Percentiles rank a stretch among this genome's conserved stretches.
These are phyloP conservation scores for Platichthys stellatus DNA, from an alignment of 2,113 vertebrate species.

Conservation along the genomic window DNA sequence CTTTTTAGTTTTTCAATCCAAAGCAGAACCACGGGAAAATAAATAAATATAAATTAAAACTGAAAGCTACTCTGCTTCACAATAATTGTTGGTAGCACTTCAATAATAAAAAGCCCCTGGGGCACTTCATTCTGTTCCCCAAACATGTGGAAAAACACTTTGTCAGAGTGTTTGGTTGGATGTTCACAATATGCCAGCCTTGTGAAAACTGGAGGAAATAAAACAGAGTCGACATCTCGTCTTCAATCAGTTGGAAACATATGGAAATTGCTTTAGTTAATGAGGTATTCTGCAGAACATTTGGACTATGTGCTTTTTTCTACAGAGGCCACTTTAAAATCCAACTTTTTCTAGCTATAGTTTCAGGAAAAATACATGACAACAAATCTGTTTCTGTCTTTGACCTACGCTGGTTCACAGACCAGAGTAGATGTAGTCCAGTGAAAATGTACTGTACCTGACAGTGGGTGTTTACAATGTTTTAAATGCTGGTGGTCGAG, in stretches of 20 bases:
- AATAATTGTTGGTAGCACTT: constrained; percentile 49
- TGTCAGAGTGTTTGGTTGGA: constrained; percentile 45
- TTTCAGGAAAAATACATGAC: background rate
- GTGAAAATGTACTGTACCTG: no score
- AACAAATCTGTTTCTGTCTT: no score
- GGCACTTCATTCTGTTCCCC: constrained; percentile 21
- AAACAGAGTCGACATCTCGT: constrained; percentile 34
- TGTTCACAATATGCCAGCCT: constrained; percentile 31
- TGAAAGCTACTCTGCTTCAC: constrained; percentile 37
- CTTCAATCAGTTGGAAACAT: constrained; percentile 48
- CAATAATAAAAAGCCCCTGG: constrained; percentile 32
- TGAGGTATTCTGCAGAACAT: constrained; percentile 41
- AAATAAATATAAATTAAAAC: constrained; percentile 15
- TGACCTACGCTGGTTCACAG: no score
- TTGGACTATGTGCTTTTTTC: background rate
- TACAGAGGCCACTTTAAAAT: constrained; percentile 23
- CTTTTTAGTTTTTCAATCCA: constrained; percentile 30
- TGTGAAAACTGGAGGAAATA: constrained; percentile 44
- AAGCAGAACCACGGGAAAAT: constrained; percentile 33
- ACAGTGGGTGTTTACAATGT: no score
- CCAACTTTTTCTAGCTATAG: background rate
- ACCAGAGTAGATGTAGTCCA: no score
- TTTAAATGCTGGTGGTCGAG: no score
- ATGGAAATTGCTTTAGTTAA: constrained; percentile 48
- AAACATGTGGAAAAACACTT: constrained; percentile 41